Percentiles rank a stretch among this genome's conserved stretches.
These are phyloP conservation scores for Paramormyrops kingsleyae DNA, from an alignment of 2,113 vertebrate species.

Conservation along the genomic window DNA sequence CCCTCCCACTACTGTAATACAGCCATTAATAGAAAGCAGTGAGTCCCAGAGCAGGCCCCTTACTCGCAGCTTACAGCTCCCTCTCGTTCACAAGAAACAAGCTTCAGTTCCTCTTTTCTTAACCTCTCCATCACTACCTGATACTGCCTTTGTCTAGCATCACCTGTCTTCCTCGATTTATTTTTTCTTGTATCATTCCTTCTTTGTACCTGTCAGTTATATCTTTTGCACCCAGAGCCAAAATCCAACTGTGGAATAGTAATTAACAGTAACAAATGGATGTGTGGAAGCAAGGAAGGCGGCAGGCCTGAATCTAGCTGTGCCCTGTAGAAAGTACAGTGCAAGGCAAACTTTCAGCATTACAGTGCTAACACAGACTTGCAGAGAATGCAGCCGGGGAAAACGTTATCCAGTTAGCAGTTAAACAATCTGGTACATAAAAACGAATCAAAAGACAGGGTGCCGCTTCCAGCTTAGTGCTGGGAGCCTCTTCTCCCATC, in stretches of 20 bases:
- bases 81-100: neutral
- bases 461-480: neutral
- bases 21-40: slow-evolving; percentile 18
- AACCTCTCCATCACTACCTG: neutral
- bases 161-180: neutral
- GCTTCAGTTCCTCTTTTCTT: neutral
- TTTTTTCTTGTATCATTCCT: neutral
- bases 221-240: neutral
- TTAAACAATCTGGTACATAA: neutral
- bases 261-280: neutral
- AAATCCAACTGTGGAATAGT: neutral
- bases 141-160: neutral
- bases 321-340: neutral
- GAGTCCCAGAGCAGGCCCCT: neutral
- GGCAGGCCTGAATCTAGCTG: neutral
- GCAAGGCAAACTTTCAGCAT: neutral
- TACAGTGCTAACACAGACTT: neutral
- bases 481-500: neutral
- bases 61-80: neutral
- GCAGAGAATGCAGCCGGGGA: neutral
- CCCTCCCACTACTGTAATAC: slow-evolving; percentile 13
- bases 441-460: neutral
- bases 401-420: neutral
- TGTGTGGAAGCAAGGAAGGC: neutral
- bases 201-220: neutral